Evolutionary conservation across 2,797 vertebrate species (phyloP).

Genomic region (Hipposideros larvatus): DNA sequence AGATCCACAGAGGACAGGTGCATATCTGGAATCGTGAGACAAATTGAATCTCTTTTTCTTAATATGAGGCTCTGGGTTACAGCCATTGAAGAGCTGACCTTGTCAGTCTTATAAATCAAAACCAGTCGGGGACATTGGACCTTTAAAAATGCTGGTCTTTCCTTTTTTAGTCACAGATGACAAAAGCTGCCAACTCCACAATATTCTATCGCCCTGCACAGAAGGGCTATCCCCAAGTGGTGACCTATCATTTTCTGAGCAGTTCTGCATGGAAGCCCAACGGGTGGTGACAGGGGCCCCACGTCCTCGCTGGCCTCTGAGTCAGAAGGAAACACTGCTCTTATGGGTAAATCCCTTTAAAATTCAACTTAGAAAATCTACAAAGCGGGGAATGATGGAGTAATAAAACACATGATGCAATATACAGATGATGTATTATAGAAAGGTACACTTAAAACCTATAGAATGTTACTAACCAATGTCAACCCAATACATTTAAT

Average conservation of each 20-base stretch:
- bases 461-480: too few species aligned
- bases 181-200: slow-evolving; percentile 52
- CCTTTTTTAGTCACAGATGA: slow-evolving; percentile 55
- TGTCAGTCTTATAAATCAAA: slow-evolving; percentile 90
- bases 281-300: rapidly evolving
- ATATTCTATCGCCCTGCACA: slow-evolving; percentile 4
- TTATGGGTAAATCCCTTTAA: background rate
- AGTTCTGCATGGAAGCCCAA: background rate
- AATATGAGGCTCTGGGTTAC: slow-evolving; percentile 83
- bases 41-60: slow-evolving; percentile 89
- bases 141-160: slow-evolving; percentile 81
- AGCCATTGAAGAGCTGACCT: slow-evolving; percentile 88
- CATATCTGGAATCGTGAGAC: slow-evolving; percentile 86
- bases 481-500: too few species aligned
- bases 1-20: slow-evolving; percentile 83
- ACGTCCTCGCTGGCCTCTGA: background rate
- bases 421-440: too few species aligned
- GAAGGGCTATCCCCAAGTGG: background rate
- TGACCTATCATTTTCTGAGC: background rate
- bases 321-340: background rate
- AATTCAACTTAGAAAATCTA: background rate
- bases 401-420: background rate
- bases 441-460: too few species aligned
- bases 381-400: background rate
- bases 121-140: slow-evolving; percentile 82